Evolutionary conservation across 2,797 vertebrate species (phyloP), one percentile per base, ranked within the genome.

Genomic region (Melanotaenia parkinsoni): DNA sequence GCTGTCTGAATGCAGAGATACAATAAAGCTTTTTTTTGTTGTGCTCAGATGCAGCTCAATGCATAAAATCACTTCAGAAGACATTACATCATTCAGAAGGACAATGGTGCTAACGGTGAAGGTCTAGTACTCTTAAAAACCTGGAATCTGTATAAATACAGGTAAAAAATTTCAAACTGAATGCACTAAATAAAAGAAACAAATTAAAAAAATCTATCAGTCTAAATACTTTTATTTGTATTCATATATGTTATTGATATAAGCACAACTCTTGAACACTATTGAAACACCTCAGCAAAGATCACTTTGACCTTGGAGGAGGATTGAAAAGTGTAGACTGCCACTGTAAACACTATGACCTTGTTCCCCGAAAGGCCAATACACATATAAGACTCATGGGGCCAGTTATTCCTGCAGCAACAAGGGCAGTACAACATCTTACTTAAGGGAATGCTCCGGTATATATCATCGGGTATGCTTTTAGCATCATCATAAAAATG

Each of bases 271-370:
- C 45, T 13, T 40, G 30, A 20, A 54, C 40, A 37, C 32, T 30
- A 64, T 14, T 74, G 69, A 74, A 74, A 72, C 69, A 70, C 60
- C 28, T 35, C 2, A 43, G 28, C 50, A 77, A 80, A 88, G 74
- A 83, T 77, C 38, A 33, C 8, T 11, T 59, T 24, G 67, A 70
- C 85, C 73, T 87, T 80, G 45, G 72, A 83, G 75, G 47, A 70
- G 5, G 18, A 77, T 82, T 70, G 78, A 81, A 70, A 70, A 45
- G 32, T 68, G 53, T 72, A 43, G 57, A 37, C 67, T 81, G 60
- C 73, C 56, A 75, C 71, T 72, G 84, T 87, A 83, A 87, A 88
- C 78, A 88, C 75, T 47, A 59, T 86, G 82, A 91, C 89, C 88
- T 91, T 90, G 89, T 84, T 81, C 61, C 60, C 51, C 58, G 24